Evolutionary conservation across 2,797 vertebrate species (phyloP).

Genomic region (Eospalax fontanierii): DNA sequence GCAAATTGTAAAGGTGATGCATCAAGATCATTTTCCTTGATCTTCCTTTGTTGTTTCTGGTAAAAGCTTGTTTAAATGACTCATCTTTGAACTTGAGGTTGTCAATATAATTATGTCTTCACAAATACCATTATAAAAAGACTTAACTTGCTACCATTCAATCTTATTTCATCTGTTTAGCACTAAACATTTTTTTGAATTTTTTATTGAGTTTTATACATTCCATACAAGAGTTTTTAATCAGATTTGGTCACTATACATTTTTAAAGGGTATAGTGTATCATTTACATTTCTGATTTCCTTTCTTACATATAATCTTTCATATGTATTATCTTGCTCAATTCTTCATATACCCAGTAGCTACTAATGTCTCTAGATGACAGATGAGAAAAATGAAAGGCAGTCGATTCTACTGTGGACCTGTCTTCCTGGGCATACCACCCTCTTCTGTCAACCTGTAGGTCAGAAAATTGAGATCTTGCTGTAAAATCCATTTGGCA

Average conservation of each 20-base stretch:
- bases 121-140: slow-evolving; percentile 13
- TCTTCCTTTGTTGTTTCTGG: slow-evolving; percentile 35
- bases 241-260: no score
- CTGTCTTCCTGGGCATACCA: neutral
- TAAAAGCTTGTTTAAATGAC: slow-evolving; percentile 59
- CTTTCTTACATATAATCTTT: slow-evolving; percentile 1
- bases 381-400: neutral
- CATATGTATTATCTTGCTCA: neutral
- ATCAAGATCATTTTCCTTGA: slow-evolving; percentile 38
- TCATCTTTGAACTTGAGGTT: slow-evolving; percentile 1
- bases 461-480: slow-evolving; percentile 3
- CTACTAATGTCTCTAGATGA: neutral
- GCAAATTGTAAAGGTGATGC: neutral
- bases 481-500: neutral
- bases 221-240: no score
- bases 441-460: neutral
- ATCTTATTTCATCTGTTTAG: slow-evolving; percentile 3
- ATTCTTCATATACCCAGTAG: neutral
- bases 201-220: no score
- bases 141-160: neutral
- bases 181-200: neutral
- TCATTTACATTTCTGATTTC: slow-evolving; percentile 27
- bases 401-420: neutral
- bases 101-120: slow-evolving; percentile 26
- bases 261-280: neutral